These are phyloP conservation scores for Columba guinea DNA, from an alignment of 2,797 vertebrate genomes.

Conservation along the genomic window DNA sequence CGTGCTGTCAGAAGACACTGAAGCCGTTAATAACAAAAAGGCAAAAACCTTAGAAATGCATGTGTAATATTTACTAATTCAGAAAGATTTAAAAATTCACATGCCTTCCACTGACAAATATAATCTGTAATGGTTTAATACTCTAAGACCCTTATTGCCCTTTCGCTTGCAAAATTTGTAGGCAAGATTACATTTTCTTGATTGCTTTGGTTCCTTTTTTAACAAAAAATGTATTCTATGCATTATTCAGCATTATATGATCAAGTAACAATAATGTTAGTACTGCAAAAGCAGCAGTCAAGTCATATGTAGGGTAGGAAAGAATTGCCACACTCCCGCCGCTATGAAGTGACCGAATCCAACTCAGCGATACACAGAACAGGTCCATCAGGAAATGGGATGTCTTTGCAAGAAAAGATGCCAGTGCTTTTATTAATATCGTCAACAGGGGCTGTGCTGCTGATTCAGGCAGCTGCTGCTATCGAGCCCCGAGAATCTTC, in stretches of 20 bases:
- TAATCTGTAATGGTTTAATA: neutral
- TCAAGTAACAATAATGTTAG: neutral
- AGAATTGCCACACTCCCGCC: neutral
- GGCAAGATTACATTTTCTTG: neutral
- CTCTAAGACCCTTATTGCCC: neutral
- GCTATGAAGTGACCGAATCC: neutral
- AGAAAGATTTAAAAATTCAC: neutral
- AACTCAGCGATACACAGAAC: fast-evolving
- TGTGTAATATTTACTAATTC: conserved; percentile 17
- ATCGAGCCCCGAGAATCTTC: neutral
- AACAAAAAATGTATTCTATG: neutral
- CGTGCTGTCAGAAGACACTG: neutral
- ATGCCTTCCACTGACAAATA: neutral
- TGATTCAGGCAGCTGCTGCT: neutral
- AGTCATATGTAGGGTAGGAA: neutral
- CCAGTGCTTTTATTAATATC: neutral
- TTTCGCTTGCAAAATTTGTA: conserved; percentile 5
- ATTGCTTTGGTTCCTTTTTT: neutral
- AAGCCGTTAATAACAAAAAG: neutral
- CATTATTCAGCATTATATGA: neutral
- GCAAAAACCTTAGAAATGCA: neutral
- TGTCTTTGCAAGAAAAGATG: neutral
- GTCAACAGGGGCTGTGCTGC: neutral
- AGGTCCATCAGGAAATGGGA: fast-evolving
- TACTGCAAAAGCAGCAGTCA: neutral